Conservation (phyloP, 2,797 vertebrate genomes). For the Rhabdophis nuchalis region DNA sequence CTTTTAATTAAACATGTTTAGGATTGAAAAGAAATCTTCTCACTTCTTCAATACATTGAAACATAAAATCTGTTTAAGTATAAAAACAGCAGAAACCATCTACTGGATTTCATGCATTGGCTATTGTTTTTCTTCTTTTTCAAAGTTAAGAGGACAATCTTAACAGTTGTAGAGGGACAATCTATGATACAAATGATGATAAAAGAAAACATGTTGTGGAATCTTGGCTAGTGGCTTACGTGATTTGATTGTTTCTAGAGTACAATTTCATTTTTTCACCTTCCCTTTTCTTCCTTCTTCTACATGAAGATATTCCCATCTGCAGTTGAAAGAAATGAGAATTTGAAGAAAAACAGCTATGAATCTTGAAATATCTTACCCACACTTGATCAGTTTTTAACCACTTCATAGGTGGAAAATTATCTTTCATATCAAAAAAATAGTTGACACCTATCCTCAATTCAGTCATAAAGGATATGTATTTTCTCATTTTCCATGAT, state of each 20-base stretch:
- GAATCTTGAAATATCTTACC: neutral
- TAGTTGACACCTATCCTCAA: neutral
- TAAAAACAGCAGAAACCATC: constrained; percentile 33
- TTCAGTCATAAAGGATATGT: neutral
- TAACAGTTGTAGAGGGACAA: constrained; percentile 26
- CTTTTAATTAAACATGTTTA: constrained; percentile 73
- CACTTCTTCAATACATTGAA: constrained; percentile 47
- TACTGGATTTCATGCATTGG: constrained; percentile 25
- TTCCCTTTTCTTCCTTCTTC: neutral
- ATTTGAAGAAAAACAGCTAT: neutral
- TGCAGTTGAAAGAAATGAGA: neutral
- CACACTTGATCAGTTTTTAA: neutral
- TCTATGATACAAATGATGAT: neutral
- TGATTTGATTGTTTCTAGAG: neutral
- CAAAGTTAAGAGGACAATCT: neutral
- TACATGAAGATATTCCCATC: neutral
- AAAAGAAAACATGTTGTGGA: constrained; percentile 16
- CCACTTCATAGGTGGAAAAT: neutral
- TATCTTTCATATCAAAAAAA: neutral
- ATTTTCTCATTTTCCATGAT: neutral
- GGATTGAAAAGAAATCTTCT: constrained; percentile 57
- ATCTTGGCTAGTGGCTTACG: neutral
- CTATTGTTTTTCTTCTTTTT: constrained; percentile 31
- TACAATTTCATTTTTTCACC: neutral
- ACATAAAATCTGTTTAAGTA: constrained; percentile 56